These are phyloP conservation scores for Gadus chalcogrammus DNA, from an alignment of 2,113 vertebrate species.

Conservation along the genomic window DNA sequence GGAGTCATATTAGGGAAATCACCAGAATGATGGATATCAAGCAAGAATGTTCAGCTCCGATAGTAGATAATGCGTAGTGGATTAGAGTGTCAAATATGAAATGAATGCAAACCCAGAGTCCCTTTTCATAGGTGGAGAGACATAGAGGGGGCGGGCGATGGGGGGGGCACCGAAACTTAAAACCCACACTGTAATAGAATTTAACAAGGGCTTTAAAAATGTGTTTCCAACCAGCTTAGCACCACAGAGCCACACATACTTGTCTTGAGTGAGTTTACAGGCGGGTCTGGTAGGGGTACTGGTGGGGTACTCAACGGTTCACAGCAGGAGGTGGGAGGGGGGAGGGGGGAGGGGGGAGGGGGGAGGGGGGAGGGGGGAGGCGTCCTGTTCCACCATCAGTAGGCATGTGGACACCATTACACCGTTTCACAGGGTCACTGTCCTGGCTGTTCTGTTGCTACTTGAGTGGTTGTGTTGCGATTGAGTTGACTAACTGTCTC, in stretches of 20 bases:
- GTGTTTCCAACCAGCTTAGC: slow-evolving; percentile 30
- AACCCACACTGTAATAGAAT: slow-evolving; percentile 23
- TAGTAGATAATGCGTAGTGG: neutral
- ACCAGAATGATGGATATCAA: no score
- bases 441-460: neutral
- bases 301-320: slow-evolving; percentile 40
- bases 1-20: no score
- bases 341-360: no score
- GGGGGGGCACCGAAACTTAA: neutral
- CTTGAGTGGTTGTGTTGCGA: no score
- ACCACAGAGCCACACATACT: slow-evolving; percentile 25
- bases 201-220: slow-evolving; percentile 46
- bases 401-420: slow-evolving; percentile 13
- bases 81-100: no score
- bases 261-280: slow-evolving; percentile 42
- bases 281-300: slow-evolving; percentile 27
- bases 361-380: no score
- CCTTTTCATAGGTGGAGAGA: neutral
- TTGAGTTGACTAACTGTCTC: no score
- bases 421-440: slow-evolving; percentile 28
- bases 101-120: no score
- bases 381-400: slow-evolving; percentile 40
- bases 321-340: slow-evolving; percentile 11
- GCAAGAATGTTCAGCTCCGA: no score
- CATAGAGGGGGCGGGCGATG: neutral